Percentiles rank a stretch among this genome's conserved stretches.
phyloP scores from a whole-genome alignment of 2,888 invertebrate genomes.

The Andrena marginata region DNA sequence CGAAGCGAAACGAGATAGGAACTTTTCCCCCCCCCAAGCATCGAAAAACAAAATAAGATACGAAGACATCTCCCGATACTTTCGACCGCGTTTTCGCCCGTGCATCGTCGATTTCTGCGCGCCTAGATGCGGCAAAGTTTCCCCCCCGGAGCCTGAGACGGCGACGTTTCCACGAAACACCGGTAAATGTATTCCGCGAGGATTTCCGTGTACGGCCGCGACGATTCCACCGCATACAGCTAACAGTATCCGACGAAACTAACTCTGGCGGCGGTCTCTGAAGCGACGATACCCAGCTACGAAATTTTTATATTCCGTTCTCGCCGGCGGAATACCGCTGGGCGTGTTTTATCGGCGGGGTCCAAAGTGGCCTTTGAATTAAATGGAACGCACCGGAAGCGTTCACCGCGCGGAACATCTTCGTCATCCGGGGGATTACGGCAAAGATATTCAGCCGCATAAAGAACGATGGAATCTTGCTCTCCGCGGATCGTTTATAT shows the following conservation, averaged over 20 bases:
- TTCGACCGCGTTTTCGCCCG: not conserved
- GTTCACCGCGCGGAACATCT: constrained; percentile 20
- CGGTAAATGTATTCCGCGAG: constrained; percentile 19
- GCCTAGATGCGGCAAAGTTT: not conserved
- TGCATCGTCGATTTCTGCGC: not conserved
- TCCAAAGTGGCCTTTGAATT: constrained; percentile 47
- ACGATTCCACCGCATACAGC: constrained; percentile 6
- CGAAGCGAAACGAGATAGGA: too few species aligned
- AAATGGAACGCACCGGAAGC: constrained; percentile 48
- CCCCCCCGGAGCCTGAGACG: not conserved
- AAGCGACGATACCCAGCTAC: constrained; percentile 41
- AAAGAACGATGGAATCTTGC: constrained; percentile 38
- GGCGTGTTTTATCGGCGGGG: constrained; percentile 38
- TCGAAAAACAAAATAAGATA: too few species aligned
- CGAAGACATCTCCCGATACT: not conserved
- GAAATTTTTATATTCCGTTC: constrained; percentile 57
- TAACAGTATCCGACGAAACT: constrained; percentile 42
- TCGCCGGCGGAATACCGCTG: not conserved
- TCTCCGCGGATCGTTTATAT: constrained; percentile 20
- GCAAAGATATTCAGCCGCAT: constrained; percentile 30
- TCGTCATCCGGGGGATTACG: constrained; percentile 34
- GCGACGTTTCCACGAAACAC: constrained; percentile 10
- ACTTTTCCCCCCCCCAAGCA: too few species aligned
- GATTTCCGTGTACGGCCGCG: constrained; percentile 15
- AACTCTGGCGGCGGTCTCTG: constrained; percentile 28